These are phyloP conservation scores for Acrossocheilus wenchowensis DNA, from an alignment of 2,797 vertebrate species.

Conservation along the genomic window DNA sequence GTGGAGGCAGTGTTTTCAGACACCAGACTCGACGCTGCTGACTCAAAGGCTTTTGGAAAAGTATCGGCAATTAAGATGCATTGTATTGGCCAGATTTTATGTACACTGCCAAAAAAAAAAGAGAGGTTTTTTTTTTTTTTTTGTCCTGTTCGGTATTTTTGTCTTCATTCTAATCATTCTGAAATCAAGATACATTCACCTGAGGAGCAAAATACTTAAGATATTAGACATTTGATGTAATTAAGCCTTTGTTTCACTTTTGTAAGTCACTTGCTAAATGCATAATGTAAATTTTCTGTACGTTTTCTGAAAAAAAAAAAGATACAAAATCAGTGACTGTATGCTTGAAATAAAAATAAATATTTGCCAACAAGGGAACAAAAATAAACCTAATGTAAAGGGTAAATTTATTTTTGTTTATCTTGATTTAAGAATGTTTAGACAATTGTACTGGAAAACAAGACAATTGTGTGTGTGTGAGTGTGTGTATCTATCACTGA, in stretches of 20 bases:
- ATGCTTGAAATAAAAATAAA: too few relatives aligned
- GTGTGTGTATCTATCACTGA: too few relatives aligned
- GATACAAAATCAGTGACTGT: too few relatives aligned
- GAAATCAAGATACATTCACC: not conserved
- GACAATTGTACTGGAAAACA: too few relatives aligned
- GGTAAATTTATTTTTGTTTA: too few relatives aligned
- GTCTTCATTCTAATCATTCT: not conserved
- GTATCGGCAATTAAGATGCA: not conserved
- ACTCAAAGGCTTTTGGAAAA: not conserved
- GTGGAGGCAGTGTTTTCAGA: conserved; percentile 12
- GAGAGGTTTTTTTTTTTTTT: too few relatives aligned
- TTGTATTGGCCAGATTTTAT: not conserved
- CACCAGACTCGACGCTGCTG: not conserved
- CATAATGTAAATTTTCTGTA: too few relatives aligned
- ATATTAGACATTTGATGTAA: not conserved
- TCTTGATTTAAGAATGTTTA: too few relatives aligned
- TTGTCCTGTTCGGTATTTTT: not conserved
- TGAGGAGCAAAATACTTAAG: not conserved
- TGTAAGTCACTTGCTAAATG: not conserved
- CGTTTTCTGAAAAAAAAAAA: too few relatives aligned
- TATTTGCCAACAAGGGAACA: too few relatives aligned
- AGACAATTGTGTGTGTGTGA: too few relatives aligned
- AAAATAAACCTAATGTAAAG: too few relatives aligned
- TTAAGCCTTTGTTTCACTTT: not conserved
- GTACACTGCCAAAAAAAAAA: not conserved